These are phyloP conservation scores for Xyrichtys novacula DNA, from an alignment of 2,797 vertebrate species.

Conservation along the genomic window DNA sequence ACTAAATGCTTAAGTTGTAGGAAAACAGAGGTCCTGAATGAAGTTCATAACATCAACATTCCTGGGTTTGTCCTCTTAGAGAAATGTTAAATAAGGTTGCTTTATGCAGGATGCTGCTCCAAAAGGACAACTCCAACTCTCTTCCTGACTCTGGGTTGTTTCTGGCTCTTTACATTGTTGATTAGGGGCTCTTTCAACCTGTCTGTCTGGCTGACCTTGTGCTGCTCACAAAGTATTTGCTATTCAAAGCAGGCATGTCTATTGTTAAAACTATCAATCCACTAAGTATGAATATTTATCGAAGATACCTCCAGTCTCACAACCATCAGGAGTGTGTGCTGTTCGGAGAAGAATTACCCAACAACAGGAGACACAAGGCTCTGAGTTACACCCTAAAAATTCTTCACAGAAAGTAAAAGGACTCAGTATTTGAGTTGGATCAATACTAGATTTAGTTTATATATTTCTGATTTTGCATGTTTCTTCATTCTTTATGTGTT, in stretches of 20 bases:
- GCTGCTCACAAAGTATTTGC: too few species aligned
- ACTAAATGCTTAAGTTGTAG: neutral
- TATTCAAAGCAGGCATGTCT: too few species aligned
- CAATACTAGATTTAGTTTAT: too few species aligned
- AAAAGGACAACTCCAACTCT: neutral
- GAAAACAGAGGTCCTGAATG: constrained; percentile 10
- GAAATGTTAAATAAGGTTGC: neutral
- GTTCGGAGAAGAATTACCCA: constrained; percentile 25
- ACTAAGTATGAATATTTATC: constrained; percentile 35
- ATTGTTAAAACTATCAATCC: too few species aligned
- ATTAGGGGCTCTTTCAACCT: neutral
- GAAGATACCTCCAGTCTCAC: constrained; percentile 30
- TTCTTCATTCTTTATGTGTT: too few species aligned
- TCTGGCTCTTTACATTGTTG: constrained; percentile 10
- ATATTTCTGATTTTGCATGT: too few species aligned
- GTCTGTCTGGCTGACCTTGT: neutral
- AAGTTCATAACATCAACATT: neutral
- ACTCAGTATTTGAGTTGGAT: too few species aligned
- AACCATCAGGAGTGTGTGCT: constrained; percentile 11
- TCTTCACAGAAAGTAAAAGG: too few species aligned
- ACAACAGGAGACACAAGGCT: constrained; percentile 10
- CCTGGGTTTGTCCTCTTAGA: neutral
- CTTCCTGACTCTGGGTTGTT: neutral
- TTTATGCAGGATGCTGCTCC: neutral
- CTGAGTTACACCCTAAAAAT: constrained; percentile 4